Evolutionary conservation across 2,888 invertebrate genomes (phyloP), one percentile per base, ranked within the genome.

Genomic region (Folsomia candida): DNA sequence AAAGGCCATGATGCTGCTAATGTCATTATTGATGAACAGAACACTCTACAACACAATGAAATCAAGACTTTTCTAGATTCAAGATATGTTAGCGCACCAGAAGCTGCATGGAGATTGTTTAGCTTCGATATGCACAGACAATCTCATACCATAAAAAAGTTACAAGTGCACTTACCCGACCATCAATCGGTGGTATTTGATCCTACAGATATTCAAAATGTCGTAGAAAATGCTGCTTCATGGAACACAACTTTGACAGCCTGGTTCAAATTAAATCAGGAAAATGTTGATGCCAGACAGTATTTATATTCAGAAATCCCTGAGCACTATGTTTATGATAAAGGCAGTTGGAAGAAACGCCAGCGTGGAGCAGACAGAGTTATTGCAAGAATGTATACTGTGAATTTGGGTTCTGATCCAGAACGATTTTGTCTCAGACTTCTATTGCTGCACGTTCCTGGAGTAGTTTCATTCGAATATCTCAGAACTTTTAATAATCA

Each of bases 151-250:
- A 76, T 83, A 11, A 70, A 75, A 6, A 59, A 81, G 47, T 70
- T 83, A 20, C 79, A 81, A 9, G 80, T 83, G 20, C 82, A 84
- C 78, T 74, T 83, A 24, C 81, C 81, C 2, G 68, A 75, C 37
- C 67, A 75, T 26, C 80, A 81, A 60, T 14, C 6, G 2, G 73
- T 81, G 1, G 28, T 25, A 20, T 80, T 76, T 68, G 4, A 67
- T n/a, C 70, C 70, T 14, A 77, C 75, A 0, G 6, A 70, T 18
- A 78, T 79, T 65, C 24, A 68, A 28, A 51, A 63, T 51, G 76
- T 75, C 6, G 2, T 79, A 25, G 71, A 67, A n/a, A 59, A 63
- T 11, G 67, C 60, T 24, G 68, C 72, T n/a, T 62, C 28, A 1
- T 63, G 24, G 1, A 29, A 68, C 22, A 79, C 79, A 0, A 81